A percentile compares a stretch with the other conserved stretches of the same genome.
These are phyloP conservation scores for Vimba vimba DNA, from an alignment of 2,113 vertebrate species.

Conservation along the genomic window DNA sequence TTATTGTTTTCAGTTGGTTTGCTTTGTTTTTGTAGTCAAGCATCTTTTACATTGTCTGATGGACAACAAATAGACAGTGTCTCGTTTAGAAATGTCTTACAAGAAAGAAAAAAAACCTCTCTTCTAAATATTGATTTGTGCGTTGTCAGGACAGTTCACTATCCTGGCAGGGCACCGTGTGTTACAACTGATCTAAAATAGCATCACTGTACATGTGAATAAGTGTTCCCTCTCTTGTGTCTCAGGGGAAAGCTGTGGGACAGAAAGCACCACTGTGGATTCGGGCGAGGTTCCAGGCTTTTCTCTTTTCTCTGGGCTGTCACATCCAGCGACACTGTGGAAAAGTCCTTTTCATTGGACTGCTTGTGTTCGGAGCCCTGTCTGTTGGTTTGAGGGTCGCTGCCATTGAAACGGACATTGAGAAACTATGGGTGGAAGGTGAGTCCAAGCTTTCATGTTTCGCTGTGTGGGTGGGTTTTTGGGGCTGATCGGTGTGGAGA, in stretches of 20 bases:
- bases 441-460: constrained; percentile 69
- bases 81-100: background rate
- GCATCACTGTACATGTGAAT: constrained; percentile 47
- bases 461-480: constrained; percentile 69
- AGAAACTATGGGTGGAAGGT: constrained; percentile 99
- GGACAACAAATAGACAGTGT: background rate
- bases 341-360: constrained; percentile 96
- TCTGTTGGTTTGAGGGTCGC: constrained; percentile 93
- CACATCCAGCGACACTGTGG: constrained; percentile 97
- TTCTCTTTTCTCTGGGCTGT: constrained; percentile 95
- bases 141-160: constrained; percentile 5
- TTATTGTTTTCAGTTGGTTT: background rate
- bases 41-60: background rate
- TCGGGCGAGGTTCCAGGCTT: constrained; percentile 91
- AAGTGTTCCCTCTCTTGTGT: constrained; percentile 56
- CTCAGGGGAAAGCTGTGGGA: constrained; percentile 86
- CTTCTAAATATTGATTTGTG: constrained; percentile 28
- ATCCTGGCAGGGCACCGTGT: constrained; percentile 33
- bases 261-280: constrained; percentile 92
- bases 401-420: constrained; percentile 94
- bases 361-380: constrained; percentile 93
- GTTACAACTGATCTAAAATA: constrained; percentile 42
- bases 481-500: background rate
- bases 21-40: background rate
- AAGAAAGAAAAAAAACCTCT: background rate